These are phyloP conservation scores for Ischnura elegans DNA, from an alignment of 2,888 invertebrate species.

Conservation along the genomic window DNA sequence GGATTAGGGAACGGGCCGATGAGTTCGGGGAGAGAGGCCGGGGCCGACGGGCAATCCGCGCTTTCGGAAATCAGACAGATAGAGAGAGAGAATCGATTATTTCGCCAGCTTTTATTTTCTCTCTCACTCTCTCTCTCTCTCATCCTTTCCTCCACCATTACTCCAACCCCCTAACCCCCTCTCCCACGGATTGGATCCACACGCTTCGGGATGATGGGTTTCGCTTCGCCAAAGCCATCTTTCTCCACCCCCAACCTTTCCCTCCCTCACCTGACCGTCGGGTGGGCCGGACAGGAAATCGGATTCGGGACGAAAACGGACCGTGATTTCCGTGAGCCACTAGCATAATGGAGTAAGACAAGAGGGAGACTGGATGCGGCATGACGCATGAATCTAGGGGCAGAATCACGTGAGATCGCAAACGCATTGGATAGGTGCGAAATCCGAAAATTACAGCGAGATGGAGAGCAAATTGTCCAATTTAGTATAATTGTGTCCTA, in stretches of 20 bases:
- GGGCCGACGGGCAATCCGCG: not conserved
- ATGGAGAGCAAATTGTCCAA: no score
- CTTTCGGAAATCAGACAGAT: slow-evolving; percentile 17
- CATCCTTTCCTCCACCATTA: not conserved
- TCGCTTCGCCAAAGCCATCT: not conserved
- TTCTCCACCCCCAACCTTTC: not conserved
- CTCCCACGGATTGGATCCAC: not conserved
- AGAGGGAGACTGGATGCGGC: no score
- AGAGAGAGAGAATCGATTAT: slow-evolving; percentile 38
- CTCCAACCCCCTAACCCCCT: not conserved
- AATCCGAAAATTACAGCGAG: no score
- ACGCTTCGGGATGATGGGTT: not conserved
- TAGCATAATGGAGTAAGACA: no score
- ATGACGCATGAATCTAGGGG: no score
- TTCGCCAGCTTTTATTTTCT: not conserved
- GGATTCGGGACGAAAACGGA: not conserved
- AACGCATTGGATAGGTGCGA: no score
- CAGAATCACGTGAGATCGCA: no score
- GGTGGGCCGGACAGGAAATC: not conserved
- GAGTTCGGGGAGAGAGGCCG: not conserved
- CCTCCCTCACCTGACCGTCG: not conserved
- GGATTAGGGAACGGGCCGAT: slow-evolving; percentile 9
- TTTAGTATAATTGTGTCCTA: no score
- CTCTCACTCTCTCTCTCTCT: not conserved
- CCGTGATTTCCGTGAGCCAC: not conserved